phyloP scores from a whole-genome alignment of 92 coral and sea anemone species.

The Montipora capitata region DNA sequence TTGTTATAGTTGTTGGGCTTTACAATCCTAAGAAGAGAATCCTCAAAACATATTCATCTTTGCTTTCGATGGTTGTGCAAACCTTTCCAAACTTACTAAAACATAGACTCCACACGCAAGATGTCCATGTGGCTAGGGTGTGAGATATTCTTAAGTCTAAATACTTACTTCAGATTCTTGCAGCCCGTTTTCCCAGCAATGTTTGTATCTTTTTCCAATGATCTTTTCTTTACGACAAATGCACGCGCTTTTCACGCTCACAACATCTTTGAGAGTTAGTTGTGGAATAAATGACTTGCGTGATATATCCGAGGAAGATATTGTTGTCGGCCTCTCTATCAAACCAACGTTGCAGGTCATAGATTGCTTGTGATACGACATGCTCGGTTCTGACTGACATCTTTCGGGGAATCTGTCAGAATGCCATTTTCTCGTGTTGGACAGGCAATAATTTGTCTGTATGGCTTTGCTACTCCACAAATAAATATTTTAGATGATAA shows the following conservation, averaged over 20 bases:
- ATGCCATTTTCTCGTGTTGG: neutral
- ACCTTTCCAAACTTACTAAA: too few relatives aligned
- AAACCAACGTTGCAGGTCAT: neutral
- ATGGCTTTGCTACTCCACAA: conserved; percentile 30
- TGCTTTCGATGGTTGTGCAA: too few relatives aligned
- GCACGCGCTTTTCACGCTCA: conserved; percentile 15
- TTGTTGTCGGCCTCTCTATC: neutral
- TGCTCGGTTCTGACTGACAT: conserved; percentile 24
- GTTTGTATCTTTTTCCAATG: conserved; percentile 3
- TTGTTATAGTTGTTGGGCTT: too few relatives aligned
- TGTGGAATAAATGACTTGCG: conserved; percentile 14
- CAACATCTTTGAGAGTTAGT: conserved; percentile 34
- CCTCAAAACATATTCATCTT: too few relatives aligned
- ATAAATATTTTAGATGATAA: neutral
- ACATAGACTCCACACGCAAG: too few relatives aligned
- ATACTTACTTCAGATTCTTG: conserved; percentile 1
- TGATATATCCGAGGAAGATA: neutral
- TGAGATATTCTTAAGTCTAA: neutral
- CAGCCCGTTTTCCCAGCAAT: neutral
- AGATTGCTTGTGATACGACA: conserved; percentile 37
- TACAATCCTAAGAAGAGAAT: too few relatives aligned
- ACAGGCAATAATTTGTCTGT: neutral
- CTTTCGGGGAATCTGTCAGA: neutral
- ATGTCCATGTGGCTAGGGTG: too few relatives aligned
- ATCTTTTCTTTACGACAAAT: neutral